These are phyloP conservation scores for Lates japonicus DNA, from an alignment of 2,797 vertebrate species.

Conservation along the genomic window DNA sequence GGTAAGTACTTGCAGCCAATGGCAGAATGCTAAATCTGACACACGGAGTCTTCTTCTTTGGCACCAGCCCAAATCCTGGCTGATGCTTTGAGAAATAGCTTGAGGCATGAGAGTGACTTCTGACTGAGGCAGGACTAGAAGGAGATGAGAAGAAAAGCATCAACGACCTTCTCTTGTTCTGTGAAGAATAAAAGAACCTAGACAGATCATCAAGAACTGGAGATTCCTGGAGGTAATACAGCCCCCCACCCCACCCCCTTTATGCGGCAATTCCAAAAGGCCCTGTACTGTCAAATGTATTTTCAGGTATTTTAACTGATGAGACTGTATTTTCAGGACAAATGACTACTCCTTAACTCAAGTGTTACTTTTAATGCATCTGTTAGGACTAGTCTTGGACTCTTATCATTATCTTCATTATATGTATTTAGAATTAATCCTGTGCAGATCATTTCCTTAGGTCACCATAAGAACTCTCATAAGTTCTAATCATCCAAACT, in stretches of 20 bases:
- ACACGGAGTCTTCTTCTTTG: constrained; percentile 44
- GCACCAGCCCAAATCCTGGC: constrained; percentile 55
- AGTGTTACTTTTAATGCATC: background rate
- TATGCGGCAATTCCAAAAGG: background rate
- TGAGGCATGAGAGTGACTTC: constrained; percentile 55
- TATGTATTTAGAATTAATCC: background rate
- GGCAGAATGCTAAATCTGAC: constrained; percentile 51
- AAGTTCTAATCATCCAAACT: background rate
- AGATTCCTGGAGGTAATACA: background rate
- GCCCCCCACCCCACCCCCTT: too few species aligned
- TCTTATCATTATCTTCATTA: background rate
- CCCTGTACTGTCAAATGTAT: background rate
- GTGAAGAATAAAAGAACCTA: constrained; percentile 35
- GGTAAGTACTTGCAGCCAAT: constrained; percentile 21
- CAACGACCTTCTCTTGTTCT: constrained; percentile 52
- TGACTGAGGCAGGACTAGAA: constrained; percentile 61
- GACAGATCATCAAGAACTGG: constrained; percentile 12
- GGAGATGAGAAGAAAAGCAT: constrained; percentile 58
- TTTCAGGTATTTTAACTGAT: constrained; percentile 8
- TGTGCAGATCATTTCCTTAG: background rate
- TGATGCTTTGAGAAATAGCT: constrained; percentile 60
- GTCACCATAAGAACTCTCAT: too few species aligned
- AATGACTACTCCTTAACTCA: background rate
- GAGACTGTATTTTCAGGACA: background rate
- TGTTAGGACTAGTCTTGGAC: background rate